Percentiles rank a stretch among this genome's conserved stretches.
Evolutionary conservation across 30 jellyfish, hydroid and myxozoan genomes (phyloP).

Genomic region (Cassiopea xamachana): DNA sequence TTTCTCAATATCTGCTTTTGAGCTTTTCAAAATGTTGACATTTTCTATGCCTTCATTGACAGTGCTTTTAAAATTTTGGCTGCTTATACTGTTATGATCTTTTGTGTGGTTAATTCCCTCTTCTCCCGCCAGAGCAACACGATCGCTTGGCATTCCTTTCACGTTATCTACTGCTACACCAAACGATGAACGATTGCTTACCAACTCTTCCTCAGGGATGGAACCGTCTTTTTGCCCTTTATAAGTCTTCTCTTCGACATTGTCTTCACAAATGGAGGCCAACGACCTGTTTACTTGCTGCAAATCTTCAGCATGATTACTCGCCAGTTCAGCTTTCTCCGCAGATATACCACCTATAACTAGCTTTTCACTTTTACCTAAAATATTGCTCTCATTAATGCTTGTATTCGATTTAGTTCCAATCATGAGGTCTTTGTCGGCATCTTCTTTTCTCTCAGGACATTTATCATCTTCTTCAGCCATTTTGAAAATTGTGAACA

Average conservation of each 20-base stretch:
- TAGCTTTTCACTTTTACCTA: neutral
- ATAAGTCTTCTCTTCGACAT: neutral
- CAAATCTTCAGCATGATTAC: conserved; percentile 4
- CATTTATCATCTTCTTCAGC: conserved; percentile 15
- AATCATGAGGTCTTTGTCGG: neutral
- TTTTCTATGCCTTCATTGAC: neutral
- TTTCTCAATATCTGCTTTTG: neutral
- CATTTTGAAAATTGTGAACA: conserved; percentile 14
- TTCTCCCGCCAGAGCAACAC: neutral
- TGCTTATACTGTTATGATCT: neutral
- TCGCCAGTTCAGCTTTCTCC: neutral
- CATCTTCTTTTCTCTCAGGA: neutral
- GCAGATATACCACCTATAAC: neutral
- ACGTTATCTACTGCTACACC: neutral
- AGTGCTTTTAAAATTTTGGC: neutral
- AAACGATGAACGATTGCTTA: neutral
- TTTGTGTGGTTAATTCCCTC: neutral
- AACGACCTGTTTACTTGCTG: neutral
- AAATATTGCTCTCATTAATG: neutral
- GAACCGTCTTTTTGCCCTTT: neutral
- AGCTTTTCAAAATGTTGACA: neutral
- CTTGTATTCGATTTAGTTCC: neutral
- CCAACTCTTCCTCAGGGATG: neutral
- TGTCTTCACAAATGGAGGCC: neutral
- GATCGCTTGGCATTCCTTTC: neutral